These are phyloP conservation scores for Drosophila greeni DNA, from an alignment of 2,888 invertebrate genomes.

Conservation along the genomic window DNA sequence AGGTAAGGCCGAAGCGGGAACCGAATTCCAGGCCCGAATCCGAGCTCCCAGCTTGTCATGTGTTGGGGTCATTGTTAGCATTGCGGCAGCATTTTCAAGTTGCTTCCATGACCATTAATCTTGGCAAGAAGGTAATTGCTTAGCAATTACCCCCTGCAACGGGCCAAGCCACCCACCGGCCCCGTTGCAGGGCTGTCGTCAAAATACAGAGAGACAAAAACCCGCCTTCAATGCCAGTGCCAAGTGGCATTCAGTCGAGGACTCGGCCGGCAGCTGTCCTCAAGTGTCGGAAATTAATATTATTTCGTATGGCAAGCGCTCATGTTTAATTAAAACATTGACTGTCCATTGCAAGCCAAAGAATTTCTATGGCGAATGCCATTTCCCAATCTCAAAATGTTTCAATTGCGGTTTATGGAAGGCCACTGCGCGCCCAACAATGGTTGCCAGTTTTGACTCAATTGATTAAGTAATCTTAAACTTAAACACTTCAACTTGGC, in stretches of 20 bases:
- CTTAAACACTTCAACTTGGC: background rate
- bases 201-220: slow-evolving; percentile 24
- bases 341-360: slow-evolving; percentile 9
- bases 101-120: slow-evolving; percentile 74
- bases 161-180: slow-evolving; percentile 15
- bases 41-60: slow-evolving; percentile 31
- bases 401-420: slow-evolving; percentile 16
- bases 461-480: too few species aligned
- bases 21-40: slow-evolving; percentile 23
- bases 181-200: slow-evolving; percentile 11
- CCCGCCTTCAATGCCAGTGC: background rate
- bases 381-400: slow-evolving; percentile 16
- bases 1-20: slow-evolving; percentile 17
- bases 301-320: slow-evolving; percentile 3
- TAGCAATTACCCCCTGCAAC: slow-evolving; percentile 69
- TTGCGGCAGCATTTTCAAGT: slow-evolving; percentile 72
- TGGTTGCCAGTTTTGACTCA: background rate
- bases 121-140: slow-evolving; percentile 74
- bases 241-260: background rate
- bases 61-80: slow-evolving; percentile 63
- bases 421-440: slow-evolving; percentile 8
- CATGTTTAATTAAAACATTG: slow-evolving; percentile 22
- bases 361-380: slow-evolving; percentile 9
- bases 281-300: slow-evolving; percentile 8
- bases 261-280: background rate